Evolutionary conservation across 2,797 vertebrate species (phyloP).

Genomic region (Clarias fuscus): DNA sequence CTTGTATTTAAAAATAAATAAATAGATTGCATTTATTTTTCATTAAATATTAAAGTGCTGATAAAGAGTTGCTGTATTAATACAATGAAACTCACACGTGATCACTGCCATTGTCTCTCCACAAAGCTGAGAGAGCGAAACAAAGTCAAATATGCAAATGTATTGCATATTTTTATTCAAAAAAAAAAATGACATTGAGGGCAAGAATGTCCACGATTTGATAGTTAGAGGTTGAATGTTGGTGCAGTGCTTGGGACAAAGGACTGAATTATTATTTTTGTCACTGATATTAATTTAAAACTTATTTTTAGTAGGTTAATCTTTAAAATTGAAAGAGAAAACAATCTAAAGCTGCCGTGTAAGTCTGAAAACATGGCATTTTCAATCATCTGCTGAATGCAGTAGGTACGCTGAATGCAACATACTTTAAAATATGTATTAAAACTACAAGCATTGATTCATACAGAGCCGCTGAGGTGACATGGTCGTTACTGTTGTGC

Average conservation of each 20-base stretch:
- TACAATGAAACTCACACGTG: neutral
- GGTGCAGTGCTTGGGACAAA: neutral
- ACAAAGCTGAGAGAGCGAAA: neutral
- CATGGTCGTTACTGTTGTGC: neutral
- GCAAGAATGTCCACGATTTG: neutral
- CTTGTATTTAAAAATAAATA: slow-evolving; percentile 59
- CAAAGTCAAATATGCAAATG: neutral
- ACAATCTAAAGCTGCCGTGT: neutral
- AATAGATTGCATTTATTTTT: slow-evolving; percentile 44
- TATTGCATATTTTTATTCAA: neutral
- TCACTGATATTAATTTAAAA: neutral
- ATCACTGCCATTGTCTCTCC: slow-evolving; percentile 21
- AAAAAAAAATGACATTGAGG: neutral
- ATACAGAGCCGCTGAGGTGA: slow-evolving; percentile 5
- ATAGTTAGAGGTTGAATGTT: neutral
- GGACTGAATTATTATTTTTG: neutral
- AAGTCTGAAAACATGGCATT: neutral
- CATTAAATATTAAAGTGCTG: slow-evolving; percentile 23
- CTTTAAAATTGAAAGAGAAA: neutral
- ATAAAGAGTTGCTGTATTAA: slow-evolving; percentile 39
- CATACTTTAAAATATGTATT: neutral
- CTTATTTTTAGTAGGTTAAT: neutral
- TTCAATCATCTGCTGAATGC: neutral
- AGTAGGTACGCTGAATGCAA: no score
- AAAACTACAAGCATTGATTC: neutral